Evolutionary conservation across 2,888 invertebrate species (phyloP), one percentile per base, ranked within the genome.

Genomic region (Agonopterix alstromeriana): DNA sequence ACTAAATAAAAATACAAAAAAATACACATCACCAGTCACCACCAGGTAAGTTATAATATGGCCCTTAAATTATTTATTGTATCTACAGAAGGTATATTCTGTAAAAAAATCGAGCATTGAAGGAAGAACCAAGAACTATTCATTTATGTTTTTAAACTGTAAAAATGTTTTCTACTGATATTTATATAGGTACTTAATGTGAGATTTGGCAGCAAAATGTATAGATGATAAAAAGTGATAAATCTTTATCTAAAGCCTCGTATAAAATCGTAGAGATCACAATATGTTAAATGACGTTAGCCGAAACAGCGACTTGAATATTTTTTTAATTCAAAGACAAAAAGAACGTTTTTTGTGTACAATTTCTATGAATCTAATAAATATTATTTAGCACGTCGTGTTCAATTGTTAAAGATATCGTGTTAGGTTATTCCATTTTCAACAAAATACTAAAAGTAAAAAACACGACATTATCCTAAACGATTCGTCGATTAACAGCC

Each of bases 21-120:
- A 55, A 56, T 53, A 62, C 61, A 70, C 67, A 63, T 67, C 38
- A 67, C 56, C 52, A 35, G 63, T 67, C 38, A 67, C 56, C 52
- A 35, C 56, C 50, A 17, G 54, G 49, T 57, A 61, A 45, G 47
- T 10, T 46, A 51, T 49, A 46, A 51, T 53, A 58, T 59, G 56
- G 57, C 55, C 50, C 51, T 52, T 46, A 50, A 46, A 42, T 36
- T 11, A 42, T 36, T 11, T 46, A 49, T 35, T 36, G 35, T 43
- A 43, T 43, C 35, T 35, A 35, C 11, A 43, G 35, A 35, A 17
- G 14, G 8, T 11, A n/a, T 42, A 27, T 27, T 27, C 27, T 27
- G 7, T 27, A 27, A 27, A 27, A 27, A 7, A 27, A 27, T 27
- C 27, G 27, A 27, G 27, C 27, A 27, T 27, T 7, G 27, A 27